phyloP scores from a whole-genome alignment of 2,888 invertebrate species.

The Ecliptopera silaceata region DNA sequence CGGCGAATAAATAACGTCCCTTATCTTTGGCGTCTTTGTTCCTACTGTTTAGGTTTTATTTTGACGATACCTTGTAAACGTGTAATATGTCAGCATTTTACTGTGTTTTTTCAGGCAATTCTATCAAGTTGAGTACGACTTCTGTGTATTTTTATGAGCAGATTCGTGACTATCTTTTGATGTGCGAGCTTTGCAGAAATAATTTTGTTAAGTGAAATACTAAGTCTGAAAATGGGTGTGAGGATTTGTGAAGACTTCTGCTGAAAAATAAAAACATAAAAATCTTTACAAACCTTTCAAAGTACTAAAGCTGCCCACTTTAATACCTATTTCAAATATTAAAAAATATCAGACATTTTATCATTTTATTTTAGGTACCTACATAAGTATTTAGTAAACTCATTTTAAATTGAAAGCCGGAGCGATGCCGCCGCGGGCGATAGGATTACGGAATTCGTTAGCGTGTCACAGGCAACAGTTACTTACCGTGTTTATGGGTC shows the following conservation, averaged over 20 bases:
- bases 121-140: no score
- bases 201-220: neutral
- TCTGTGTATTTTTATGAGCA: slow-evolving; percentile 49
- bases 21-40: slow-evolving; percentile 45
- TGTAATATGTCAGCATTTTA: slow-evolving; percentile 49
- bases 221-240: slow-evolving; percentile 33
- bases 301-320: no score
- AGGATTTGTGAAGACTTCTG: no score
- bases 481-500: slow-evolving; percentile 22
- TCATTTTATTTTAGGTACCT: neutral
- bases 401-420: neutral
- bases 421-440: neutral
- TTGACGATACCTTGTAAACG: slow-evolving; percentile 48
- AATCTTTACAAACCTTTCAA: no score
- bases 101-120: slow-evolving; percentile 45
- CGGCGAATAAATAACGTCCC: slow-evolving; percentile 50
- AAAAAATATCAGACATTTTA: no score
- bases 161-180: slow-evolving; percentile 22
- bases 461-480: slow-evolving; percentile 9
- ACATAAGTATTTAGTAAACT: neutral
- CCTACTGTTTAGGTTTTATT: slow-evolving; percentile 50
- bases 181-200: neutral
- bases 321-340: no score
- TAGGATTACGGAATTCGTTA: slow-evolving; percentile 8
- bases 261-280: no score